These are phyloP conservation scores for Tetranychus cinnabarinus DNA, from an alignment of 1,140 invertebrate species.

Conservation along the genomic window DNA sequence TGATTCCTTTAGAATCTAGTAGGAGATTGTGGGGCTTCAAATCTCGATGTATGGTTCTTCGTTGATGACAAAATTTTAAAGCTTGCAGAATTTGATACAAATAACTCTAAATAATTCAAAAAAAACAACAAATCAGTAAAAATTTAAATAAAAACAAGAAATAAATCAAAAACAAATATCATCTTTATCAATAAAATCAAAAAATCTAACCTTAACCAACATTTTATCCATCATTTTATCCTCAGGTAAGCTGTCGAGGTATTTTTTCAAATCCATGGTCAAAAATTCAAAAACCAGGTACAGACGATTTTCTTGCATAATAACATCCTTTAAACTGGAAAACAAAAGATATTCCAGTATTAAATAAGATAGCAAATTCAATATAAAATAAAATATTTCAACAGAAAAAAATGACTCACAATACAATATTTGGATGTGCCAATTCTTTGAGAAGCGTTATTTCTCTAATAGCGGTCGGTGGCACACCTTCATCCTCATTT, in stretches of 20 bases:
- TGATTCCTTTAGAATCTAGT: constrained; percentile 67
- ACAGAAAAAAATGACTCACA: constrained; percentile 16
- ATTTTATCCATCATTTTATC: constrained; percentile 41
- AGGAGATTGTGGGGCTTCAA: constrained; percentile 69
- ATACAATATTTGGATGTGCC: constrained; percentile 68
- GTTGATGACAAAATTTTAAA: constrained; percentile 81
- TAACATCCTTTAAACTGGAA: constrained; percentile 53
- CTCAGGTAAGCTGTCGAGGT: constrained; percentile 59
- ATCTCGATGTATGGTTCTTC: constrained; percentile 81
- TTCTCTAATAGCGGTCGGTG: constrained; percentile 79
- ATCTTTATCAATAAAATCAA: too few species aligned
- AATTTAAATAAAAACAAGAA: not conserved
- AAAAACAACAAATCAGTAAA: not conserved
- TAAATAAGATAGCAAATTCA: not conserved
- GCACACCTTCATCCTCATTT: constrained; percentile 79
- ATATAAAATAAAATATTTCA: not conserved
- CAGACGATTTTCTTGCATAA: constrained; percentile 65
- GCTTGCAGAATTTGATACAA: constrained; percentile 62
- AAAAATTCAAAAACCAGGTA: constrained; percentile 95
- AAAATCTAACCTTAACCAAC: constrained; percentile 32
- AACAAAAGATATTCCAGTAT: not conserved
- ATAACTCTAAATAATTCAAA: constrained; percentile 22
- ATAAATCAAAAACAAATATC: not conserved
- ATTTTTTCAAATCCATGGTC: constrained; percentile 92
- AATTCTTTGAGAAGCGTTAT: constrained; percentile 77